Evolutionary conservation across 2,888 invertebrate genomes (phyloP).

Genomic region (Saturnia japonica): DNA sequence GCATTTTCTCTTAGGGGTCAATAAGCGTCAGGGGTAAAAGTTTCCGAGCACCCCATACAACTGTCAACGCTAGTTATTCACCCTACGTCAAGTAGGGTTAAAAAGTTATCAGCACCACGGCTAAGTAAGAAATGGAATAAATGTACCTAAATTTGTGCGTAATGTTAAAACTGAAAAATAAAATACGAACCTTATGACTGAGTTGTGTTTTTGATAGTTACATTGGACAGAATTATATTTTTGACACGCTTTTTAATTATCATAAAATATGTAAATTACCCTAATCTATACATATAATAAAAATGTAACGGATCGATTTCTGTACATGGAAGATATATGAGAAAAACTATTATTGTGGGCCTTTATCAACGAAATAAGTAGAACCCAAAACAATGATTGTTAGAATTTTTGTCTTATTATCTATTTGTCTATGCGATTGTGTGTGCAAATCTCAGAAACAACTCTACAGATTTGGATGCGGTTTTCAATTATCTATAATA

Average conservation of each 20-base stretch:
- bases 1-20: slow-evolving; percentile 68
- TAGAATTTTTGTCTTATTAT: no score
- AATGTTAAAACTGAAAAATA: slow-evolving; percentile 26
- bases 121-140: slow-evolving; percentile 68
- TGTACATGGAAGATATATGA: no score
- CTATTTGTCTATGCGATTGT: no score
- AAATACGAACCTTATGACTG: neutral
- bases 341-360: no score
- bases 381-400: no score
- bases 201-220: neutral
- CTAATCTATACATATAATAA: no score
- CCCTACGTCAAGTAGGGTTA: slow-evolving; percentile 72
- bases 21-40: slow-evolving; percentile 64
- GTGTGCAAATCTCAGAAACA: no score
- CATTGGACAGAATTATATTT: neutral
- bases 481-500: no score
- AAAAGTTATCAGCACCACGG: slow-evolving; percentile 64
- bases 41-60: slow-evolving; percentile 61
- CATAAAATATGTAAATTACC: no score
- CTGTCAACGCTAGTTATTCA: slow-evolving; percentile 74
- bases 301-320: no score
- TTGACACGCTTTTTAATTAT: neutral
- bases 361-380: no score
- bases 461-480: no score
- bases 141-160: slow-evolving; percentile 38